Evolutionary conservation across 2,113 vertebrate species (phyloP).

Genomic region (Cathartes aura): DNA sequence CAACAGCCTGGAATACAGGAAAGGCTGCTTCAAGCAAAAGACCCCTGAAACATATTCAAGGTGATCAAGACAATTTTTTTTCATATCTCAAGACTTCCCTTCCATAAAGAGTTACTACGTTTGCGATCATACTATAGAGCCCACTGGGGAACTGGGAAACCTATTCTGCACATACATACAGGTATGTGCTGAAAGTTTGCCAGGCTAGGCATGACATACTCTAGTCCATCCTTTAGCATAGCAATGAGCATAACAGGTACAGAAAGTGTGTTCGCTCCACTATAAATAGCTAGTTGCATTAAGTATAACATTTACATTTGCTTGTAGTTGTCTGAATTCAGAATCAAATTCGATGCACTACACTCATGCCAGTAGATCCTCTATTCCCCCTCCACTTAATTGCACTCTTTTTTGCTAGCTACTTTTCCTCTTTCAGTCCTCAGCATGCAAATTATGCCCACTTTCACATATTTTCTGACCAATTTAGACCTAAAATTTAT

Average conservation of each 20-base stretch:
- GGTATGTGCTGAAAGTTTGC: not conserved
- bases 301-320: constrained; percentile 66
- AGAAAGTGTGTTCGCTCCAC: constrained; percentile 15
- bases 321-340: constrained; percentile 60
- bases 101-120: not conserved
- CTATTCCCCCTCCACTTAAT: not conserved
- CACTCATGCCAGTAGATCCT: constrained; percentile 11
- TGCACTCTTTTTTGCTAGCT: constrained; percentile 28
- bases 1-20: not conserved
- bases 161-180: not conserved
- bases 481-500: constrained; percentile 71
- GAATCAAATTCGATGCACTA: constrained; percentile 10
- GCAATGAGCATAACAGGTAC: not conserved
- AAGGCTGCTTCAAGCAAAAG: not conserved
- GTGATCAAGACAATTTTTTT: not conserved
- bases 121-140: not conserved
- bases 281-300: constrained; percentile 54
- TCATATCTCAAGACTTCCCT: not conserved
- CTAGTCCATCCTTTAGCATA: not conserved
- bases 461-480: constrained; percentile 64
- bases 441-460: constrained; percentile 65
- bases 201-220: not conserved
- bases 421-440: constrained; percentile 30
- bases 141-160: not conserved
- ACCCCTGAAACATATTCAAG: not conserved